Base-by-base conservation (phyloP, 2,113 vertebrate species). In the Desmodus rotundus region DNA sequence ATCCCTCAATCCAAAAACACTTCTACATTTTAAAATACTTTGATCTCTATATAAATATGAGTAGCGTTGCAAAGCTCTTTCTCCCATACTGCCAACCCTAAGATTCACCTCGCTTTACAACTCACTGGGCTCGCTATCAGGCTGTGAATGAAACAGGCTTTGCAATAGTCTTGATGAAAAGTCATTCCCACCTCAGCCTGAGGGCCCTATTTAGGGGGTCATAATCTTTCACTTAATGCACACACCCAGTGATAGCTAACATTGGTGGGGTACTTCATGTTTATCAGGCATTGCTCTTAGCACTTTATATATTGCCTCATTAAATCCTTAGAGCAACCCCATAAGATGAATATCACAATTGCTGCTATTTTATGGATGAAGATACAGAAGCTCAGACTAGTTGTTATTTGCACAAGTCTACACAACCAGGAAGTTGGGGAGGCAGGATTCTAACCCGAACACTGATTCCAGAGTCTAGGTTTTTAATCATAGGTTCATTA, bases 1-100 rank as follows among this genome's bases (percentile, higher is more conserved):
- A 97, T 89, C 88, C 38, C 26, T 91, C 78, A 94, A 89, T 93
- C 91, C 95, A 97, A 94, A 96, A 24, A 77, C 91, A 83, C 92
- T 50, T 47, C 54, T 91, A 47, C 43, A 56, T 58, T 96, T 22
- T 68, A 87, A 92, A 89, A 93, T 87, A 63, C 43, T 93, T 76
- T 73, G 31, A 72, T 73, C 20, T 65, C 41, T 91, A 38, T 45
- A 31, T 43, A 91, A 91, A 89, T 31, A 68, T n/a, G 80, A 45
- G 45, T 1, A 68, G 61, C 3, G 15, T 67, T 65, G 9, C 58
- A 72, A 1, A 81, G 24, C 47, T 22, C 52, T 73, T 68, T 10
- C 15, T 67, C 4, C 45, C 8, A 67, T n/a, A 7, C 3, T 67
- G 78, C 22, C 68, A 89, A 65, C 3, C 26, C 38, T 56, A 80